Percentiles rank a stretch among this genome's conserved stretches.
Conservation (phyloP, 2,888 invertebrate genomes). For the Gastrophysa polygoni region DNA sequence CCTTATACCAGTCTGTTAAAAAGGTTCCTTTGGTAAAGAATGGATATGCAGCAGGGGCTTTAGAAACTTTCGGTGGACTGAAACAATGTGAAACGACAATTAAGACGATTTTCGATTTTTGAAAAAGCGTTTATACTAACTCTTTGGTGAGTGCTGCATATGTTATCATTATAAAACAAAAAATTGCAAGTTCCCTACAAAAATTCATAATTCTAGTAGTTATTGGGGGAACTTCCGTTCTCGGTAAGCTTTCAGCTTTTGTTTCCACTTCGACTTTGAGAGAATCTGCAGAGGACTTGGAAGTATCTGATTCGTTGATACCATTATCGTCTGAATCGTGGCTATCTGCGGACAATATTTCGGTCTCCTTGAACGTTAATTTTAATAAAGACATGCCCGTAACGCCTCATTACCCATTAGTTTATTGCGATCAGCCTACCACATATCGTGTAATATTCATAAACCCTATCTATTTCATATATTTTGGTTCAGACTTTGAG, state of each 20-base stretch:
- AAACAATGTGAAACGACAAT: slow-evolving; percentile 42
- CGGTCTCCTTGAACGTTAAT: slow-evolving; percentile 37
- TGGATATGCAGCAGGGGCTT: slow-evolving; percentile 67
- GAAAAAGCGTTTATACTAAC: slow-evolving; percentile 55
- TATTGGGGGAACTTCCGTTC: slow-evolving; percentile 27
- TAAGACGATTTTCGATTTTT: too few relatives aligned
- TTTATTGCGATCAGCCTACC: background rate
- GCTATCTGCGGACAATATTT: slow-evolving; percentile 28
- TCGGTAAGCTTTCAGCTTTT: slow-evolving; percentile 13
- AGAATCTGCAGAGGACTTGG: slow-evolving; percentile 27
- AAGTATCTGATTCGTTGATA: slow-evolving; percentile 31
- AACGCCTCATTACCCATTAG: slow-evolving; percentile 38
- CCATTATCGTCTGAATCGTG: slow-evolving; percentile 38
- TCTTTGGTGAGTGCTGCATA: slow-evolving; percentile 74
- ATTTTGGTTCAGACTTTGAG: too few relatives aligned
- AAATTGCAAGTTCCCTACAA: slow-evolving; percentile 62
- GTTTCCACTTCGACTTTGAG: slow-evolving; percentile 21
- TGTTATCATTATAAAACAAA: slow-evolving; percentile 65
- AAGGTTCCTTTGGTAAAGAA: slow-evolving; percentile 74
- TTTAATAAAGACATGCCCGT: slow-evolving; percentile 42
- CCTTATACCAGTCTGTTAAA: slow-evolving; percentile 79
- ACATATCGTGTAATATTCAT: too few relatives aligned
- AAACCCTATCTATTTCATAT: too few relatives aligned
- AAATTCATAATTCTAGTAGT: slow-evolving; percentile 64
- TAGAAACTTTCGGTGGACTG: slow-evolving; percentile 65